phyloP scores from a whole-genome alignment of 2,113 vertebrate genomes.

The Zapus hudsonius region DNA sequence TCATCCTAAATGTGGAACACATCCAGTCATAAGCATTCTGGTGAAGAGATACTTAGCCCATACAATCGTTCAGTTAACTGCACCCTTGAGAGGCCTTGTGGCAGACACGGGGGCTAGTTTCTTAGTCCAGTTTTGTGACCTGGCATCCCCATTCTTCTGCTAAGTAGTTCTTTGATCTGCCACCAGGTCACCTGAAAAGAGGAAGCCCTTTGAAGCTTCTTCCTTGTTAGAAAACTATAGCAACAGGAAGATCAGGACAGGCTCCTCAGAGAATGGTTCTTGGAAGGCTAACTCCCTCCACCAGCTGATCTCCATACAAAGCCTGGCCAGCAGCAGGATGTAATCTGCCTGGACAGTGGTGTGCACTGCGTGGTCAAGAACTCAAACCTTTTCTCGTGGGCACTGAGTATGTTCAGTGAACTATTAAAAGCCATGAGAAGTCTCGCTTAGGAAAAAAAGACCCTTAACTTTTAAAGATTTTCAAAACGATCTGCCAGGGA shows the following conservation, averaged over 20 bases:
- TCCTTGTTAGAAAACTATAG: neutral
- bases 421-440: neutral
- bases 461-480: constrained; percentile 16
- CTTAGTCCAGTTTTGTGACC: neutral
- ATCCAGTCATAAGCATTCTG: neutral
- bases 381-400: neutral
- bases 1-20: neutral
- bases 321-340: no score
- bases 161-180: neutral
- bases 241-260: neutral
- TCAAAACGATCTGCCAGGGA: neutral
- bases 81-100: neutral
- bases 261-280: neutral
- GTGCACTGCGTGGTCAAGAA: neutral
- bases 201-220: neutral
- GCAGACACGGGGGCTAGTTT: neutral
- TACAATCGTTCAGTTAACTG: neutral
- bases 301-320: neutral
- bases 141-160: neutral
- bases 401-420: neutral
- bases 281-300: neutral
- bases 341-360: neutral
- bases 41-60: neutral
- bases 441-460: neutral
- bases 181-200: neutral